Percentiles rank a stretch among this genome's conserved stretches.
Evolutionary conservation across 1,140 invertebrate genomes (phyloP).

Genomic region (Hormaphis cornu): DNA sequence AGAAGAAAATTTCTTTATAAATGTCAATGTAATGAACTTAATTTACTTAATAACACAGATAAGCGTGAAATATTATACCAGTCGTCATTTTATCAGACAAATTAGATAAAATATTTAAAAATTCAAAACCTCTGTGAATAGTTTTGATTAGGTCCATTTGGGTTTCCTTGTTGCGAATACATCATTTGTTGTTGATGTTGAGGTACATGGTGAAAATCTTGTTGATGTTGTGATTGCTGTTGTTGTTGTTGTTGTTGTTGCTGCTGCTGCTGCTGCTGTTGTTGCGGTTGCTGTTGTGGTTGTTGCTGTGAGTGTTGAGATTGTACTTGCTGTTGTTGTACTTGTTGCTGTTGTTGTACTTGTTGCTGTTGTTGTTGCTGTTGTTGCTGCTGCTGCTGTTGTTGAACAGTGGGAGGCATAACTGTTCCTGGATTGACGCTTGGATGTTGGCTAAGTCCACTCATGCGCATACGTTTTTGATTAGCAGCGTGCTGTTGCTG

Average conservation of each 20-base stretch:
- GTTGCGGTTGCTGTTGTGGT: conserved; percentile 1
- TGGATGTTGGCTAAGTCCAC: conserved; percentile 39
- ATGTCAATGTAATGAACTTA: no score
- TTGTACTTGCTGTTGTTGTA: conserved; percentile 36
- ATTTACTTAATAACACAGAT: no score
- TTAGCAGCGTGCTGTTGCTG: conserved; percentile 46
- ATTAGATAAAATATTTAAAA: not conserved
- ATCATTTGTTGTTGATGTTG: conserved; percentile 39
- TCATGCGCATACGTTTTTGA: conserved; percentile 53
- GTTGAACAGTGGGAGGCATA: conserved; percentile 44
- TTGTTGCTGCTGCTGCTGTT: conserved; percentile 42
- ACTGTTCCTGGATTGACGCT: conserved; percentile 34
- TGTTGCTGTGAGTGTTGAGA: conserved; percentile 37
- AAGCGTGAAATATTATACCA: no score
- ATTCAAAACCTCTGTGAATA: conserved; percentile 35
- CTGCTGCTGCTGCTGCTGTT: conserved; percentile 44
- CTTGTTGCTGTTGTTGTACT: conserved; percentile 42
- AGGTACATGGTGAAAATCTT: conserved; percentile 38
- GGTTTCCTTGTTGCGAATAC: conserved; percentile 27
- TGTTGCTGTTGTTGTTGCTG: conserved; percentile 44
- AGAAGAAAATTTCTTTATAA: no score
- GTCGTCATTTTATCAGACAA: not conserved
- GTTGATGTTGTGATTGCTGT: conserved; percentile 38
- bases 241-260: conserved; percentile 42
- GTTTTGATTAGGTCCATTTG: not conserved